A percentile compares a stretch with the other conserved stretches of the same genome.
Evolutionary conservation across 2,113 vertebrate genomes (phyloP).

Genomic region (Myocastor coypus): DNA sequence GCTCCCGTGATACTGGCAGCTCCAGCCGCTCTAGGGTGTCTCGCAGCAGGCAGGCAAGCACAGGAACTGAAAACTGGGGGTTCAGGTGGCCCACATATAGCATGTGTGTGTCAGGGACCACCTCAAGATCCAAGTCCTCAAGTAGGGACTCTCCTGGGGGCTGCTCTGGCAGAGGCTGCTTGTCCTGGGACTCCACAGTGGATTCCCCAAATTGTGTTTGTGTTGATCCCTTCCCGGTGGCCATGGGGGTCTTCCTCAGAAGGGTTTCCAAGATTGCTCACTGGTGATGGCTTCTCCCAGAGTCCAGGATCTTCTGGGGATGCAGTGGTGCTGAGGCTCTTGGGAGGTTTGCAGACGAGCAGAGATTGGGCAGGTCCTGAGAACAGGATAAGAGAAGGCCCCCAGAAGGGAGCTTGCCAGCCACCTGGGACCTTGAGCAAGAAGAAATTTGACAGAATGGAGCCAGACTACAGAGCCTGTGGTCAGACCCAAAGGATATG

Average conservation of each 20-base stretch:
- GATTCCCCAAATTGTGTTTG: not conserved
- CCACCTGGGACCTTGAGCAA: not conserved
- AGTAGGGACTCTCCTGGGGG: not conserved
- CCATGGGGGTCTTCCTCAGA: constrained; percentile 65
- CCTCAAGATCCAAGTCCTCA: not conserved
- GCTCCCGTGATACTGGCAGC: constrained; percentile 27
- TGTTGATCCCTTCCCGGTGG: constrained; percentile 7
- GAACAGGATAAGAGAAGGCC: not conserved
- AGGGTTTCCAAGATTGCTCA: constrained; percentile 31
- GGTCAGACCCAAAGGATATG: not conserved
- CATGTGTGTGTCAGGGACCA: not conserved
- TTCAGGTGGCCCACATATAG: constrained; percentile 78
- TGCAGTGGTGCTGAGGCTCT: not conserved
- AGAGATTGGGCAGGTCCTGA: constrained; percentile 50
- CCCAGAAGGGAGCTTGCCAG: constrained; percentile 3
- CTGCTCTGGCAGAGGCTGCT: not conserved
- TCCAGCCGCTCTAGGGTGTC: constrained; percentile 74
- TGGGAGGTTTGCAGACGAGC: constrained; percentile 5
- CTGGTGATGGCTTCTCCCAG: not conserved
- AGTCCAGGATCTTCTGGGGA: not conserved
- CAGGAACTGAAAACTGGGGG: constrained; percentile 70
- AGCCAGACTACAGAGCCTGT: not conserved
- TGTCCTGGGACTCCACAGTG: not conserved
- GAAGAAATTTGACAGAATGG: not conserved
- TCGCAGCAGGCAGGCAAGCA: constrained; percentile 74